Percentiles rank a stretch among this genome's conserved stretches.
phyloP scores from a whole-genome alignment of 2,888 invertebrate genomes.

The Cryptophagus acutangulus region DNA sequence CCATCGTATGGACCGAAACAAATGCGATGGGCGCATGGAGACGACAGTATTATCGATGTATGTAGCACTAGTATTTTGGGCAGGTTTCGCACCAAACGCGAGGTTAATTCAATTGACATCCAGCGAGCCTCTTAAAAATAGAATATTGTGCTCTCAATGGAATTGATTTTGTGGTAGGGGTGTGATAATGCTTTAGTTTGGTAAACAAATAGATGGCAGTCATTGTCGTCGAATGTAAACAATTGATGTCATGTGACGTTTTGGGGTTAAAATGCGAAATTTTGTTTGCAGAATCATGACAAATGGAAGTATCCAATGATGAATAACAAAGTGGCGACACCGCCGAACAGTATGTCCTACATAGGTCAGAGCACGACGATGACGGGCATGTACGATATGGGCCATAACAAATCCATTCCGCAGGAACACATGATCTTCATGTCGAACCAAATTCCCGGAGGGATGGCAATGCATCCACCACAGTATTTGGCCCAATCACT shows the following conservation, averaged over 20 bases:
- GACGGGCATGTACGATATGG: slow-evolving; percentile 54
- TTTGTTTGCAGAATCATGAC: slow-evolving; percentile 64
- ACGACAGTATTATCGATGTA: slow-evolving; percentile 84
- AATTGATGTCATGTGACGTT: no score
- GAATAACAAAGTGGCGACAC: slow-evolving; percentile 53
- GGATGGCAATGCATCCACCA: slow-evolving; percentile 41
- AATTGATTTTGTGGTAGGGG: no score
- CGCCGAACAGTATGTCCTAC: slow-evolving; percentile 47
- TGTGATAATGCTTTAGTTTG: no score
- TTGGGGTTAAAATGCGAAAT: background rate
- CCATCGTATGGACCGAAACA: slow-evolving; percentile 64
- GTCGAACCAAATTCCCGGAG: slow-evolving; percentile 52
- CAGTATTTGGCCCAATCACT: slow-evolving; percentile 42
- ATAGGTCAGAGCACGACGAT: slow-evolving; percentile 39
- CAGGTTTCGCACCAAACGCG: no score
- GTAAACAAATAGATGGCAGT: no score
- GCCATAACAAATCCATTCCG: slow-evolving; percentile 52
- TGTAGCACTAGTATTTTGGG: no score
- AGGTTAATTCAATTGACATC: no score
- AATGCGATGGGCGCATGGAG: slow-evolving; percentile 78
- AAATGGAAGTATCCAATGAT: slow-evolving; percentile 77
- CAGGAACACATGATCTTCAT: slow-evolving; percentile 59
- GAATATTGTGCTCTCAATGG: no score
- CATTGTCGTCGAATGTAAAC: no score
- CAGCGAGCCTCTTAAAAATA: no score